A percentile compares a stretch with the other conserved stretches of the same genome.
Conservation (phyloP, 2,797 vertebrate species). For the Falco peregrinus region DNA sequence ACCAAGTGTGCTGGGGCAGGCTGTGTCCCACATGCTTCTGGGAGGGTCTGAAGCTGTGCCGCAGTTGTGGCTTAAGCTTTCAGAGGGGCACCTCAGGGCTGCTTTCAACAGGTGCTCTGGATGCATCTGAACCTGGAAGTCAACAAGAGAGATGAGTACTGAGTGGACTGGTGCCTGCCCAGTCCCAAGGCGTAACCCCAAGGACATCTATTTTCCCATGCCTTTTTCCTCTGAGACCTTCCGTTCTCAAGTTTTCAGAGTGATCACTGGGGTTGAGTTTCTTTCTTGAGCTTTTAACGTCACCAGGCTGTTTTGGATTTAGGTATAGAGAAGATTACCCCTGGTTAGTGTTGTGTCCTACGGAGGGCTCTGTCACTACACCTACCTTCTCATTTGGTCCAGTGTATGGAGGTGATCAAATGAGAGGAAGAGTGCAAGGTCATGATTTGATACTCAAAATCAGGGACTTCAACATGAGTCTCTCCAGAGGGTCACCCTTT, state of each 20-base stretch:
- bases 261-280: fast-evolving
- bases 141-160: background rate
- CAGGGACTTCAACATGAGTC: background rate
- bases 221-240: background rate
- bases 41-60: background rate
- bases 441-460: background rate
- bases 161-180: background rate
- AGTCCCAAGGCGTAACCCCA: background rate
- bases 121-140: background rate
- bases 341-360: background rate
- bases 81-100: background rate
- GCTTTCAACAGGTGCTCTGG: background rate
- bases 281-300: background rate
- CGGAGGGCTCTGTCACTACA: fast-evolving
- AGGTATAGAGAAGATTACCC: background rate
- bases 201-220: background rate
- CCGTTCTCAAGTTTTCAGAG: background rate
- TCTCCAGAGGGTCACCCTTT: background rate
- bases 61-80: background rate
- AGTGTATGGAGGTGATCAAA: background rate
- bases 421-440: background rate
- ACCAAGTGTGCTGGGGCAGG: background rate
- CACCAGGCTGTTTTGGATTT: background rate
- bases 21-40: background rate
- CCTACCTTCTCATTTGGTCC: background rate